These are phyloP conservation scores for Pemphredon lugubris DNA, from an alignment of 2,888 invertebrate genomes.

Conservation along the genomic window DNA sequence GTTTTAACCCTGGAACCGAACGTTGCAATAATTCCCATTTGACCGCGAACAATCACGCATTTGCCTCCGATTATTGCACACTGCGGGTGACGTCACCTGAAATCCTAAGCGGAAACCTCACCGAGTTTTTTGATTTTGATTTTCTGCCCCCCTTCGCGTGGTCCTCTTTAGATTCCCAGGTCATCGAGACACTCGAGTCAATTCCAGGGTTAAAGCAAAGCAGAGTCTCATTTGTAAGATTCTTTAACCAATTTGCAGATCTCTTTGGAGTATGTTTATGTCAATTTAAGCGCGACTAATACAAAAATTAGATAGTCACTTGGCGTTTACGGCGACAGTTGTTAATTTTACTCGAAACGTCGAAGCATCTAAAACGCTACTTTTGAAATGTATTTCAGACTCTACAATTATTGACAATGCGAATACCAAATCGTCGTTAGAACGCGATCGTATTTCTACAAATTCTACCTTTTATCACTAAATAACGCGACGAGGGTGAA, in stretches of 20 bases:
- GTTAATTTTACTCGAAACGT: neutral
- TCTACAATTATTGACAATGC: too few species aligned
- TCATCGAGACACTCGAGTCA: neutral
- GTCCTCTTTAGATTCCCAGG: neutral
- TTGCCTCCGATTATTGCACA: too few species aligned
- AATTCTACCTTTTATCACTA: too few species aligned
- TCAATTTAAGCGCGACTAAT: slow-evolving; percentile 15
- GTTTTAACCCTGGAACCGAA: slow-evolving; percentile 35
- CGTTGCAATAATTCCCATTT: too few species aligned
- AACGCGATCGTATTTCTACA: too few species aligned
- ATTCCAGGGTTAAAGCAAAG: slow-evolving; percentile 45
- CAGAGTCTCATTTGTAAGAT: slow-evolving; percentile 27
- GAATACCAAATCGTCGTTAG: too few species aligned
- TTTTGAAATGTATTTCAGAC: too few species aligned
- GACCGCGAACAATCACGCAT: too few species aligned
- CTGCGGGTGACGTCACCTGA: too few species aligned
- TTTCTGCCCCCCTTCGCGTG: neutral
- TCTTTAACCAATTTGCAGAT: slow-evolving; percentile 46
- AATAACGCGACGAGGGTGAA: too few species aligned
- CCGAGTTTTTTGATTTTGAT: neutral
- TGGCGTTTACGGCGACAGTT: slow-evolving; percentile 4
- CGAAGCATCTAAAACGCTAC: neutral
- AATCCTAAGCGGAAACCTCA: neutral
- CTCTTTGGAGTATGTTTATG: slow-evolving; percentile 59
- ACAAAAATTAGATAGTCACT: slow-evolving; percentile 17